phyloP scores from a whole-genome alignment of 2,113 vertebrate species.

The Rhea americana region DNA sequence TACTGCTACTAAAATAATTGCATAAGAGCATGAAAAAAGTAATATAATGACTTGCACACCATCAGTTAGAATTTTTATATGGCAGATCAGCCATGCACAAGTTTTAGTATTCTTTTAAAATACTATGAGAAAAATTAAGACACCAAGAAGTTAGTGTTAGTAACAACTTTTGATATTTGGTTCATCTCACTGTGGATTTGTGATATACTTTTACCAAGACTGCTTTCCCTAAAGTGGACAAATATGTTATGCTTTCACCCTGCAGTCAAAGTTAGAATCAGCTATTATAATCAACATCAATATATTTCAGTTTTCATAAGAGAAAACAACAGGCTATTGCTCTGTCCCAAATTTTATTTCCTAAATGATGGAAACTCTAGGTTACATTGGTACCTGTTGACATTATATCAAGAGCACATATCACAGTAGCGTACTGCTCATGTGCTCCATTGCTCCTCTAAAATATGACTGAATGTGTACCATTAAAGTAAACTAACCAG shows the following conservation, averaged over 20 bases:
- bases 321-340: neutral
- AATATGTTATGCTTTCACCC: neutral
- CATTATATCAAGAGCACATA: neutral
- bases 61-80: neutral
- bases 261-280: neutral
- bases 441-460: neutral
- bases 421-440: neutral
- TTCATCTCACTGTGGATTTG: neutral
- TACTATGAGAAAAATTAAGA: neutral
- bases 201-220: neutral
- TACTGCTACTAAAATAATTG: neutral
- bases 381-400: neutral
- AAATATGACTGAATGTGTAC: neutral
- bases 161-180: neutral
- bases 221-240: neutral
- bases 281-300: neutral
- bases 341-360: neutral
- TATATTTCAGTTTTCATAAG: neutral
- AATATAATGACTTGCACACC: neutral
- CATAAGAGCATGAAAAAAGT: neutral
- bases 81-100: neutral
- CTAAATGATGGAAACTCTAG: neutral
- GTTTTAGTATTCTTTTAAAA: neutral
- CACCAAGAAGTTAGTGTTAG: neutral
- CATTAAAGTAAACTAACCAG: neutral